Evolutionary conservation across 1,140 invertebrate species (phyloP), one percentile per base, ranked within the genome.

Genomic region (Lasioglossum baleicum): DNA sequence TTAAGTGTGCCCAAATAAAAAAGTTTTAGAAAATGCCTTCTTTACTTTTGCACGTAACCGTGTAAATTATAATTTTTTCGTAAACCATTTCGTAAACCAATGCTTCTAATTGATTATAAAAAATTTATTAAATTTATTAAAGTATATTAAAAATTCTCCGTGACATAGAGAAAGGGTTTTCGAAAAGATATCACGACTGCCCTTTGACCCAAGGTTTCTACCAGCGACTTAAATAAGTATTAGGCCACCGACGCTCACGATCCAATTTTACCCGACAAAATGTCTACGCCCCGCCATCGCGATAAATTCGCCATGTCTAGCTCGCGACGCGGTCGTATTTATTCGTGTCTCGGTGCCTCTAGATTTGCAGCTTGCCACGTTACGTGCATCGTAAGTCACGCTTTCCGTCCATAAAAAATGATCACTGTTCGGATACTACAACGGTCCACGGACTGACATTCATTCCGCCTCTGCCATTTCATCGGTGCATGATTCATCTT

Each of bases 211-310:
- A 51, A 15, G 51, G 11, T 15, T 15, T 11, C 1, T 13, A 11
- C 13, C 13, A 10, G 13, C 11, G 51, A 15, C 51, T 44, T 44
- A 44, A 44, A 44, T 7, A 44, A 44, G 44, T 44, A 44, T 8
- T 11, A 11, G 44, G 8, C 51, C 48, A n/a, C 10, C 26, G 7
- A 70, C 11, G 31, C 51, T 40, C 53, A 40, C 31, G 7, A 71
- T 71, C 13, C 48, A 71, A 71, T 58, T 22, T 58, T 58, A 58
- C 53, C n/a, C 7, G 31, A 71, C n/a, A 42, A 42, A 42, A 35
- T 20, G 15, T 11, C 15, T 10, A 22, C 69, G 35, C 10, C 8
- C 10, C 8, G 69, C 35, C 35, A 35, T 11, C 35, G 53, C 15
- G 69, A 72, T 60, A 60, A 72, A 72, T 72, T 60, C n/a, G 4